phyloP scores from a whole-genome alignment of 2,113 vertebrate genomes.

The Urocynchramus pylzowi region DNA sequence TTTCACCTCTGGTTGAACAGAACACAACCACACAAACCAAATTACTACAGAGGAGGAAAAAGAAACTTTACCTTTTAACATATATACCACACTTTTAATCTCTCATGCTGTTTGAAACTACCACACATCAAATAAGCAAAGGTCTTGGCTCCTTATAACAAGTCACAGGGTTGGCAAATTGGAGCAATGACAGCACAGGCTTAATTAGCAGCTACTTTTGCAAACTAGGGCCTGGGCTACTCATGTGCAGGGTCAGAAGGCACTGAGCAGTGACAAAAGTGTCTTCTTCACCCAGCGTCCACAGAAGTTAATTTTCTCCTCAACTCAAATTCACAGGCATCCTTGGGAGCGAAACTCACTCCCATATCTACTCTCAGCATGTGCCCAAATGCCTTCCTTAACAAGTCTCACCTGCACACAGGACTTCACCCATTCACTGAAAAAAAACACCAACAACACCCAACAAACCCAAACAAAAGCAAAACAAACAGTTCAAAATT shows the following conservation, averaged over 20 bases:
- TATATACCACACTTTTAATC: background rate
- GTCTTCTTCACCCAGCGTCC: background rate
- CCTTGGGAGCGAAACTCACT: background rate
- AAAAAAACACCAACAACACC: background rate
- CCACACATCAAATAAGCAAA: background rate
- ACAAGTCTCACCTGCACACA: background rate
- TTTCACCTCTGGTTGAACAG: background rate
- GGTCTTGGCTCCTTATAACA: background rate
- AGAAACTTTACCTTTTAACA: background rate
- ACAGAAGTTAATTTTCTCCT: background rate
- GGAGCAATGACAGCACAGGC: background rate
- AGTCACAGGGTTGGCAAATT: background rate
- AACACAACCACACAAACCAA: background rate
- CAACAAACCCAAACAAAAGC: background rate
- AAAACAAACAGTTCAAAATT: background rate
- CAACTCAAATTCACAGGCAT: background rate
- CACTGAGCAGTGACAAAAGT: background rate
- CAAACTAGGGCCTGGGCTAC: background rate
- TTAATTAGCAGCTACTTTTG: background rate
- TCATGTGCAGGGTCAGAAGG: background rate
- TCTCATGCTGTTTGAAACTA: background rate
- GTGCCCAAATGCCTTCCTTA: background rate
- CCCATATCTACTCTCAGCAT: background rate
- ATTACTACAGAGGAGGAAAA: background rate
- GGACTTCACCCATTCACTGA: background rate